Conservation (phyloP, 2,888 invertebrate genomes). For the Mayetiola destructor region DNA sequence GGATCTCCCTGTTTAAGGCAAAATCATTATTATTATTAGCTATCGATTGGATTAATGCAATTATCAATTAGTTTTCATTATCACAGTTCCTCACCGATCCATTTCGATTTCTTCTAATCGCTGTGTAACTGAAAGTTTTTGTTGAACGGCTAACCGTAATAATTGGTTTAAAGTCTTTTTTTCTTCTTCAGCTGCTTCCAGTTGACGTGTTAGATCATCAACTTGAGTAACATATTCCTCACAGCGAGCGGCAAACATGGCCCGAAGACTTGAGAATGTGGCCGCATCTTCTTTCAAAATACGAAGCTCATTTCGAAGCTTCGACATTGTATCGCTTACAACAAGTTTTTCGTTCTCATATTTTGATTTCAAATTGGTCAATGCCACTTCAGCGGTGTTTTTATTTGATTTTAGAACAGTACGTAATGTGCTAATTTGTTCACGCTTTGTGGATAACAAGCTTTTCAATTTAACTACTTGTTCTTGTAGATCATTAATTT, state of each 20-base stretch:
- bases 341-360: constrained; percentile 97
- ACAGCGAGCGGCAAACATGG: constrained; percentile 98
- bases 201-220: constrained; percentile 85
- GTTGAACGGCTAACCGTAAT: constrained; percentile 91
- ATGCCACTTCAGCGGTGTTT: constrained; percentile 93
- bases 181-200: constrained; percentile 90
- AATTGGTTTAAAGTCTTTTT: constrained; percentile 97
- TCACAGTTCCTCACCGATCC: constrained; percentile 48
- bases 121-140: constrained; percentile 91
- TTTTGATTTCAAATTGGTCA: constrained; percentile 94
- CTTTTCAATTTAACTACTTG: constrained; percentile 91
- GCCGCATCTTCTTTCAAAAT: constrained; percentile 97
- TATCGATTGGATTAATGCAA: too few relatives aligned
- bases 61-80: too few relatives aligned
- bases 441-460: constrained; percentile 86
- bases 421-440: constrained; percentile 93
- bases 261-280: constrained; percentile 93
- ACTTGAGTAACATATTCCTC: constrained; percentile 98
- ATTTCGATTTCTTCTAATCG: constrained; percentile 94
- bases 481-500: constrained; percentile 81
- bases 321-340: constrained; percentile 95
- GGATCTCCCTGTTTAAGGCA: constrained; percentile 44
- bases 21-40: too few relatives aligned
- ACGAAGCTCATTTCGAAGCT: constrained; percentile 86
- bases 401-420: constrained; percentile 98